Percentiles rank a stretch among this genome's conserved stretches.
Evolutionary conservation across 2,113 vertebrate species (phyloP).

Genomic region (Muntiacus muntjak): DNA sequence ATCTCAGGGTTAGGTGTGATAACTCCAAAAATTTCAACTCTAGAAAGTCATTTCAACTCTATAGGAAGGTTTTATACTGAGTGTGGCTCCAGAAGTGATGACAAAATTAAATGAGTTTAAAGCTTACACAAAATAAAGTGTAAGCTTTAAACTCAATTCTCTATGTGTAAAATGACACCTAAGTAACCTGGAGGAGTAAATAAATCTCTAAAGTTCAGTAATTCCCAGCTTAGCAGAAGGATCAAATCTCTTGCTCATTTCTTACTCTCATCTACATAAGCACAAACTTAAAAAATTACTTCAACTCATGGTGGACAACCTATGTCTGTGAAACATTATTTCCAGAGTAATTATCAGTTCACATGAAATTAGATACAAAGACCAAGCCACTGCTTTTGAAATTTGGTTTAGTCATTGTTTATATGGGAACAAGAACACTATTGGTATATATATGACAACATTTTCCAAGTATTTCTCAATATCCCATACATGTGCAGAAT

Average conservation of each 20-base stretch:
- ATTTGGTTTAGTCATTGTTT: slow-evolving; percentile 23
- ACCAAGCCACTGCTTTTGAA: slow-evolving; percentile 27
- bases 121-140: not conserved
- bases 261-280: slow-evolving; percentile 15
- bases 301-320: not conserved
- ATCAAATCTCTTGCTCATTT: slow-evolving; percentile 10
- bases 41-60: not conserved
- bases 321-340: not conserved
- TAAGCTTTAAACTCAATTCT: slow-evolving; percentile 17
- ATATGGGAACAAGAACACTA: not conserved
- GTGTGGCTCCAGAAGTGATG: not conserved
- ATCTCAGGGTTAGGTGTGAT: not conserved
- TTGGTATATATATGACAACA: slow-evolving; percentile 6
- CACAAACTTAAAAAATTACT: slow-evolving; percentile 15
- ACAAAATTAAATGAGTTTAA: slow-evolving; percentile 18
- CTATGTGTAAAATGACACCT: not conserved
- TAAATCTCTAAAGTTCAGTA: not conserved
- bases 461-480: slow-evolving; percentile 45
- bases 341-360: not conserved
- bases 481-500: slow-evolving; percentile 41
- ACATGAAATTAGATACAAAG: slow-evolving; percentile 16
- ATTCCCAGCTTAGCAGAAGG: not conserved
- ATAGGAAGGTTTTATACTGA: not conserved
- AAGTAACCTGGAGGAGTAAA: not conserved
- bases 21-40: not conserved